Evolutionary conservation across 2,113 vertebrate genomes (phyloP), one percentile per base, ranked within the genome.

Genomic region (Drymodes brunneopygia): DNA sequence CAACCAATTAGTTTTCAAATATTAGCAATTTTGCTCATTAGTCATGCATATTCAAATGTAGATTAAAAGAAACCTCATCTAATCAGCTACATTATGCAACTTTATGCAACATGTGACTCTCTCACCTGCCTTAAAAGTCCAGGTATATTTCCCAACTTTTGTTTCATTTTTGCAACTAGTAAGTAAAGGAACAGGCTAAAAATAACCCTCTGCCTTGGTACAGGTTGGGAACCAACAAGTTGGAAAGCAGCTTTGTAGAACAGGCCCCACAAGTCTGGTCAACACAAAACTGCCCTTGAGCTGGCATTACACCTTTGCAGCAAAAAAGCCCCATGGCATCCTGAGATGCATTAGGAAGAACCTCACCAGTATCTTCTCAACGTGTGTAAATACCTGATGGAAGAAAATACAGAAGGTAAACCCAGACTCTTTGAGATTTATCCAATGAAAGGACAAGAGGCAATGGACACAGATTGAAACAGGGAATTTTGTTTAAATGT

Each of bases 1-100:
- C 21, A 81, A 33, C 18, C 3, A 3, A 60, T 44, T 40, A 50
- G 13, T 73, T 94, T 69, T 83, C 25, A 81, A 77, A 74, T 70
- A 74, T 69, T 86, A 62, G 27, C 33, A 70, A 28, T 81, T 92
- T 88, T 10, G 2, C 24, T 81, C 16, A 57, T 73, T 73, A 88
- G 42, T 40, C 33, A 78, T 23, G 15, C 42, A 65, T 78, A 73
- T 77, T 86, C 29, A 90, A 77, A 77, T 15, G 3, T 3, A 69
- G 70, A 85, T 67, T 48, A 70, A 84, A 91, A 74, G 47, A 67
- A 94, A 72, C 38, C 14, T 81, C 23, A 79, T 38, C 56, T 72
- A 62, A 81, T 67, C 47, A 87, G 20, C 28, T 53, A 48, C 14
- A 60, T 81, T 64, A 72, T 44, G 18, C 50, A 75, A 54, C 22